These are phyloP conservation scores for Amphibalanus amphitrite DNA, from an alignment of 1,140 invertebrate species.

Conservation along the genomic window DNA sequence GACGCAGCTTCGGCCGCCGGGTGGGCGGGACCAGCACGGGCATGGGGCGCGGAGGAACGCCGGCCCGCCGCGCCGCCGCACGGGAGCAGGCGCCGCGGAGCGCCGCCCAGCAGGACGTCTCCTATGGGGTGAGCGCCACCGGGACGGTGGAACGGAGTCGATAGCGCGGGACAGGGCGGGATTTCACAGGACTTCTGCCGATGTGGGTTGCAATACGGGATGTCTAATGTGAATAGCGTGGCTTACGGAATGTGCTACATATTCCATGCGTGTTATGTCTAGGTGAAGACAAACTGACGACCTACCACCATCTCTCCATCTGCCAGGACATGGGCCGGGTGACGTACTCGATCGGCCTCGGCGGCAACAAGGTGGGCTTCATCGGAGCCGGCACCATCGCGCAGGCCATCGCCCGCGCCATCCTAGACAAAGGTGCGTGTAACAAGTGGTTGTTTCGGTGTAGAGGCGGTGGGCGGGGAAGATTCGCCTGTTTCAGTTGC, in stretches of 20 bases:
- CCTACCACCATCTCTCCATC: background rate
- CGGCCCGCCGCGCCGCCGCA: background rate
- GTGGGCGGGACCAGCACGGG: background rate
- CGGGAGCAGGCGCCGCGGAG: background rate
- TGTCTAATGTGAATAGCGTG: background rate
- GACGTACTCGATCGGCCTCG: background rate
- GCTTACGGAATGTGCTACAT: background rate
- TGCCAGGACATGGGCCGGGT: background rate
- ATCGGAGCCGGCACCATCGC: background rate
- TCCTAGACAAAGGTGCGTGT: background rate
- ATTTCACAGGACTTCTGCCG: background rate
- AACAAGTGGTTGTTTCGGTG: background rate
- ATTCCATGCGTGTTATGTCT: background rate
- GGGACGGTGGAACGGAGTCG: too few relatives aligned
- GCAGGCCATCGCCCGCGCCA: background rate
- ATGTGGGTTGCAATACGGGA: background rate
- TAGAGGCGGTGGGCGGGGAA: background rate
- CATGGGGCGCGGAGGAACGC: background rate
- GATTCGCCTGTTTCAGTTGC: background rate
- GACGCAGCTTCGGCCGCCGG: background rate
- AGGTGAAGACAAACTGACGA: too few relatives aligned
- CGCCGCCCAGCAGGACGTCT: background rate
- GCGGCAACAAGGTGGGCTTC: background rate
- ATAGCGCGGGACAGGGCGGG: too few relatives aligned
- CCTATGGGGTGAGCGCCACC: too few relatives aligned